phyloP scores from a whole-genome alignment of 92 coral and sea anemone species.

The Actinernus sp. region DNA sequence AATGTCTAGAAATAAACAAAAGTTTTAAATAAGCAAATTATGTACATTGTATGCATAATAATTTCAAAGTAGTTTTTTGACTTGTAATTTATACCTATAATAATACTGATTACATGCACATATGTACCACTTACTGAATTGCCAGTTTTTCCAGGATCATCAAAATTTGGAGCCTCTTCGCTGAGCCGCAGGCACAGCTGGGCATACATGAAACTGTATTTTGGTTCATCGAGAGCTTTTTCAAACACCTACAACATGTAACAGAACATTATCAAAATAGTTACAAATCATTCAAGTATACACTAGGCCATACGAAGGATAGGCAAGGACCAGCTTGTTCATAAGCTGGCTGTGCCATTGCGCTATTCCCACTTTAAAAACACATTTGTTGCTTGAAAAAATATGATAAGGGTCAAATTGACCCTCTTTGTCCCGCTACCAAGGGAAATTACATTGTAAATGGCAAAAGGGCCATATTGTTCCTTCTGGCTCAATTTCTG shows the following conservation, averaged over 20 bases:
- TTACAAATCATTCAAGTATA: neutral
- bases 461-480: too few relatives aligned
- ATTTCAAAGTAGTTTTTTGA: neutral
- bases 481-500: too few relatives aligned
- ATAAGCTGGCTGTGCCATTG: too few relatives aligned
- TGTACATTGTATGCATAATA: neutral
- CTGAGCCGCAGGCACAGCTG: conserved; percentile 99
- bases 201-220: conserved; percentile 99
- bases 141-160: conserved; percentile 99
- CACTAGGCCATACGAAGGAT: too few relatives aligned
- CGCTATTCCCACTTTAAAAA: too few relatives aligned
- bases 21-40: neutral
- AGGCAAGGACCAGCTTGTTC: too few relatives aligned
- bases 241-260: conserved; percentile 82
- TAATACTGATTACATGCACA: too few relatives aligned
- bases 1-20: conserved; percentile 69
- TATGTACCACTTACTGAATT: conserved; percentile 95
- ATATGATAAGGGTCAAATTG: too few relatives aligned
- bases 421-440: too few relatives aligned
- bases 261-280: neutral
- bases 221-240: conserved; percentile 99
- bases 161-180: conserved; percentile 99
- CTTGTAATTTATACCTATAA: too few relatives aligned
- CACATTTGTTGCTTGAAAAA: too few relatives aligned
- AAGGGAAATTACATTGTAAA: neutral